Evolutionary conservation across 2,888 invertebrate genomes (phyloP).

Genomic region (Stenchaetothrips biformis): DNA sequence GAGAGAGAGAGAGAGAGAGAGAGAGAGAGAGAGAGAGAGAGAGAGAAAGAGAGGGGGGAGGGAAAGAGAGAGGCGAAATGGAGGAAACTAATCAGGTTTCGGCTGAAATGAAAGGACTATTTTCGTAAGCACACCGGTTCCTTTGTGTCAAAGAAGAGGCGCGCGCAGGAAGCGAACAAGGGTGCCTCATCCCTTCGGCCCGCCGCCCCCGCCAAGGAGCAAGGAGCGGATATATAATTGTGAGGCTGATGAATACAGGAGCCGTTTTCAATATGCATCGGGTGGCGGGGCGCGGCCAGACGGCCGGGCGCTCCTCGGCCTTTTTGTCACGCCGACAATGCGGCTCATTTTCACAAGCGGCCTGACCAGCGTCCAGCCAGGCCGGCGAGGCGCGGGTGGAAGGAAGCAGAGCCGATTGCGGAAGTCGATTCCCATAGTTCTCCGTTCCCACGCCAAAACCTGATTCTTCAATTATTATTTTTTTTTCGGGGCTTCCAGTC

Average conservation of each 20-base stretch:
- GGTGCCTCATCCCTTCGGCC: too few species aligned
- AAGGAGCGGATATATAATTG: constrained; percentile 1
- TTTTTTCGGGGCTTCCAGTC: too few species aligned
- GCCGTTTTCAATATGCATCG: too few species aligned
- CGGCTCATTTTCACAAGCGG: constrained; percentile 4
- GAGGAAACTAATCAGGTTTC: constrained; percentile 23
- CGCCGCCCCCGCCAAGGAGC: not conserved
- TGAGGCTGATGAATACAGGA: not conserved
- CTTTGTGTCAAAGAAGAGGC: constrained; percentile 8
- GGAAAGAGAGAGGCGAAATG: not conserved
- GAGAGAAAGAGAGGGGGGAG: not conserved
- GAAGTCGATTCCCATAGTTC: not conserved
- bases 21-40: not conserved
- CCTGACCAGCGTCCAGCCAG: not conserved
- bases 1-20: not conserved
- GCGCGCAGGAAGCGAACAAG: not conserved
- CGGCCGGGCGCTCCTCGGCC: not conserved
- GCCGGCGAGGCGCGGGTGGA: not conserved
- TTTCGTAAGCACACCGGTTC: constrained; percentile 20
- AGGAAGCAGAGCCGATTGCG: not conserved
- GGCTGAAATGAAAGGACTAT: constrained; percentile 17
- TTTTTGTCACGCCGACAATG: not conserved
- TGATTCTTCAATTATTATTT: too few species aligned
- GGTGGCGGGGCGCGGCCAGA: not conserved
- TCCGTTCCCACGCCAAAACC: not conserved